Evolutionary conservation across 2,113 vertebrate genomes (phyloP).

Genomic region (Etheostoma cragini): DNA sequence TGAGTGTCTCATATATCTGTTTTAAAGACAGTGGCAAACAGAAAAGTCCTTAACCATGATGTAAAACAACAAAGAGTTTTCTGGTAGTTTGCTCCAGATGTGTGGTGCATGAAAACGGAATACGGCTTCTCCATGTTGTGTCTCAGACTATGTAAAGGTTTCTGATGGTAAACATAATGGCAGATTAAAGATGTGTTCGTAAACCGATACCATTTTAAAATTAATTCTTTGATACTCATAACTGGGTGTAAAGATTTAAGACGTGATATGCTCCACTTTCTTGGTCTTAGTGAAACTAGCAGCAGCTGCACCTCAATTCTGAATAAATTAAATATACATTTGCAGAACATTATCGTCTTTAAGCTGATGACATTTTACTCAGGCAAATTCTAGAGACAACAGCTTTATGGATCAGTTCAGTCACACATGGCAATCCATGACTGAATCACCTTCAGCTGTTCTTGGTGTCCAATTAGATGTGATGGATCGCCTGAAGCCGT

Average conservation of each 20-base stretch:
- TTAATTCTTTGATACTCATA: neutral
- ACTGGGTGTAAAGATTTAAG: neutral
- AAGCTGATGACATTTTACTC: neutral
- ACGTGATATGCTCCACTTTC: neutral
- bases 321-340: neutral
- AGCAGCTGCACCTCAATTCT: neutral
- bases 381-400: neutral
- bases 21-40: neutral
- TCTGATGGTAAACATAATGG: neutral
- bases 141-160: neutral
- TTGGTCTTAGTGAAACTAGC: neutral
- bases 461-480: constrained; percentile 55
- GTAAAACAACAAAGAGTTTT: too few species aligned
- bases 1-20: neutral
- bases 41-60: neutral
- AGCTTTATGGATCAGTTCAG: constrained; percentile 13
- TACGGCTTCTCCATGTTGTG: neutral
- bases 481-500: constrained; percentile 25
- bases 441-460: constrained; percentile 37
- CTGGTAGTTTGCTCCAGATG: neutral
- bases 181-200: neutral
- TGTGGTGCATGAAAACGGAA: neutral
- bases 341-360: neutral
- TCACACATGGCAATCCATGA: constrained; percentile 1
- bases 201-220: neutral